These are phyloP conservation scores for Ovibos moschatus DNA, from an alignment of 2,113 vertebrate species.

Conservation along the genomic window DNA sequence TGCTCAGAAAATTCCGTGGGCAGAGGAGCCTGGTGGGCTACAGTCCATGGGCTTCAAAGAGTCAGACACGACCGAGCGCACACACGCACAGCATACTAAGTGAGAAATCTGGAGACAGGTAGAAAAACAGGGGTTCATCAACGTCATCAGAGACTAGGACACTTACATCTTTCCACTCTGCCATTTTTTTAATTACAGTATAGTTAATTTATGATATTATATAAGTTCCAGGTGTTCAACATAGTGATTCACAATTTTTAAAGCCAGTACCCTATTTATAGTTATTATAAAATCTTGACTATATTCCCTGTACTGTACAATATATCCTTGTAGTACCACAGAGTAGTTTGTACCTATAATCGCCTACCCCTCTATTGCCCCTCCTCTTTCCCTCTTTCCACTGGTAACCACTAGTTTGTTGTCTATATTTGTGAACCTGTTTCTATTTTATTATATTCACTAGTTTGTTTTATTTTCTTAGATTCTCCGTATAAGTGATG, in stretches of 20 bases:
- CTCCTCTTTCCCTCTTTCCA: neutral
- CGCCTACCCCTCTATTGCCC: neutral
- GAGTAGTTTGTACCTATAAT: neutral
- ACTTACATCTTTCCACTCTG: neutral
- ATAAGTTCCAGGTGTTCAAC: neutral
- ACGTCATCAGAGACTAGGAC: neutral
- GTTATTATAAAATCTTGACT: neutral
- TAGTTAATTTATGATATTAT: neutral
- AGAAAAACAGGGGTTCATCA: neutral
- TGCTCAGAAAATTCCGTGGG: neutral
- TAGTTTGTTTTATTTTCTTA: neutral
- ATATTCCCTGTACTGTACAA: neutral
- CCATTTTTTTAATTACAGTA: neutral
- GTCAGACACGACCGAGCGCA: fast-evolving
- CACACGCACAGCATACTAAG: neutral
- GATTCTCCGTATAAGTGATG: neutral
- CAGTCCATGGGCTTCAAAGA: neutral
- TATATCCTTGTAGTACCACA: neutral
- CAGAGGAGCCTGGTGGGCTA: neutral
- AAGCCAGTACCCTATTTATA: neutral
- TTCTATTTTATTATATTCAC: neutral
- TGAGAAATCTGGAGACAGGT: neutral
- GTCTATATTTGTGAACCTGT: neutral
- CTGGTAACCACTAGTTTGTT: neutral
- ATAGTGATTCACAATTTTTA: neutral